Percentiles rank a stretch among this genome's conserved stretches.
Conservation (phyloP, 2,797 vertebrate species). For the Cichlasoma orientale region DNA sequence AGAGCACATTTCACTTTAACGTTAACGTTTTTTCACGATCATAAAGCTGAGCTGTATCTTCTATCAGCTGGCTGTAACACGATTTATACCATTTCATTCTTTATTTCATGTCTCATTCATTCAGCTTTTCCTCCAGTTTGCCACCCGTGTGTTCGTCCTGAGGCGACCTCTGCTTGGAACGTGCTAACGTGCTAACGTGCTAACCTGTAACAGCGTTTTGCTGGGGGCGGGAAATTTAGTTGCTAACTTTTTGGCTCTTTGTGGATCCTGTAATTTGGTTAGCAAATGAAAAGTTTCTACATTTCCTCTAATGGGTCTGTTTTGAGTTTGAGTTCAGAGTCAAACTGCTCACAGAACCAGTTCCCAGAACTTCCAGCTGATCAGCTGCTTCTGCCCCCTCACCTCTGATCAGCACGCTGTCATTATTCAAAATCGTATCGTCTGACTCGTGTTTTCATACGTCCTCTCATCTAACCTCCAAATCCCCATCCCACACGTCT, state of each 20-base stretch:
- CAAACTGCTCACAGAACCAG: rapidly evolving
- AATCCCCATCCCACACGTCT: neutral
- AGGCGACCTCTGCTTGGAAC: neutral
- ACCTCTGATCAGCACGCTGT: neutral
- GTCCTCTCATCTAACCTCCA: too few species aligned
- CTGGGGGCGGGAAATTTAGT: neutral
- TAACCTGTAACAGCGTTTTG: neutral
- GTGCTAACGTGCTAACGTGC: neutral
- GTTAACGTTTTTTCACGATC: too few species aligned
- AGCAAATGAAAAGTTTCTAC: neutral
- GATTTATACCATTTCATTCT: neutral
- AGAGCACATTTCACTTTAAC: too few species aligned
- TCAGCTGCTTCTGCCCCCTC: neutral
- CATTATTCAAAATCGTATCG: neutral
- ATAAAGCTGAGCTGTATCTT: too few species aligned
- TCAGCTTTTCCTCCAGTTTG: neutral
- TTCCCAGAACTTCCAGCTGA: neutral
- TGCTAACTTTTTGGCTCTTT: neutral
- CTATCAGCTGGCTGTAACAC: neutral
- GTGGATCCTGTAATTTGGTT: neutral
- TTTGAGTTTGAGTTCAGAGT: neutral
- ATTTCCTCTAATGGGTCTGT: too few species aligned
- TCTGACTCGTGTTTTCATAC: neutral
- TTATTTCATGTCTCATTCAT: neutral
- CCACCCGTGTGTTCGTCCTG: neutral